These are phyloP conservation scores for Enteromius argenteus DNA, from an alignment of 2,797 vertebrate genomes.

Conservation along the genomic window DNA sequence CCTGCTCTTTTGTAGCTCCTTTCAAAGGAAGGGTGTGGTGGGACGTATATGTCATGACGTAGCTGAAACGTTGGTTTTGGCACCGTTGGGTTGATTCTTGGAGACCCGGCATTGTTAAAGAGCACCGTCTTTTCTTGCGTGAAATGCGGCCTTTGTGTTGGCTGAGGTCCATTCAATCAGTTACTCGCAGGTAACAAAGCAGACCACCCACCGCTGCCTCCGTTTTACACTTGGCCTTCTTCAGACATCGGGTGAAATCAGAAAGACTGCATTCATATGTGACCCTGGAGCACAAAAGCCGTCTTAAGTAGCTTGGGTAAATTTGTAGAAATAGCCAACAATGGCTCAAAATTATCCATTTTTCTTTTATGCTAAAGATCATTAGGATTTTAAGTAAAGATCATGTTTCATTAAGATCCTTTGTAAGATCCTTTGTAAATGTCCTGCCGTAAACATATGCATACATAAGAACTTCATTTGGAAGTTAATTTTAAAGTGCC, in stretches of 20 bases:
- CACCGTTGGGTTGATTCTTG: conserved; percentile 45
- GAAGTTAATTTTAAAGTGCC: no score
- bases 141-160: conserved; percentile 56
- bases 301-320: no score
- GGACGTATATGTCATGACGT: conserved; percentile 61
- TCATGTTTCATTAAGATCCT: no score
- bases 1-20: conserved; percentile 73
- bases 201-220: conserved; percentile 71
- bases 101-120: conserved; percentile 56
- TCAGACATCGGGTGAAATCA: conserved; percentile 28
- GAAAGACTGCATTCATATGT: conserved; percentile 36
- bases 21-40: conserved; percentile 67
- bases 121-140: conserved; percentile 52
- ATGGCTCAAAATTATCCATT: no score
- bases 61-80: conserved; percentile 58
- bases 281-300: no score
- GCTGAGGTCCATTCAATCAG: conserved; percentile 53
- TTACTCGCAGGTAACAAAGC: conserved; percentile 61
- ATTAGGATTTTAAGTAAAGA: no score
- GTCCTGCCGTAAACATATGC: no score
- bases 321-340: no score
- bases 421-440: no score
- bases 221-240: conserved; percentile 26
- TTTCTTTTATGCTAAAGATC: no score
- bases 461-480: no score